These are phyloP conservation scores for Epicampocera succincta DNA, from an alignment of 2,888 invertebrate genomes.

Conservation along the genomic window DNA sequence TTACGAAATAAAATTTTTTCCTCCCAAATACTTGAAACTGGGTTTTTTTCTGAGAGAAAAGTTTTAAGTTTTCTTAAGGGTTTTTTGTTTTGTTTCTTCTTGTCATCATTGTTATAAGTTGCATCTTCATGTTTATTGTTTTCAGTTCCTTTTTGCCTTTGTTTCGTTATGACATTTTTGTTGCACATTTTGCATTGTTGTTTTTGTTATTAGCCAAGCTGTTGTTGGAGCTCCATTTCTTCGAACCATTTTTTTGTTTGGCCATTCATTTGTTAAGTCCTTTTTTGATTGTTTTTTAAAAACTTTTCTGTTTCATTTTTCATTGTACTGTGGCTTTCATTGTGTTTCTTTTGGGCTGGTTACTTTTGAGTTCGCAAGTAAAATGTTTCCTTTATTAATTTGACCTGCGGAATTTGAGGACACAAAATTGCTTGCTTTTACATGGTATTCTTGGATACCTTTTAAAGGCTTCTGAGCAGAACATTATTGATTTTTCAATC, in stretches of 20 bases:
- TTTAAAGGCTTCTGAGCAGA: background rate
- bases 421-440: background rate
- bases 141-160: background rate
- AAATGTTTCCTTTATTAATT: background rate
- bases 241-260: background rate
- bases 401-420: background rate
- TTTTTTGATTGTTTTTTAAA: too few relatives aligned
- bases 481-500: slow-evolving; percentile 6
- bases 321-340: slow-evolving; percentile 14
- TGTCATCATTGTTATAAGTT: slow-evolving; percentile 8
- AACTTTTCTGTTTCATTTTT: background rate
- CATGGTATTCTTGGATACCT: background rate
- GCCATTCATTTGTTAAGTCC: too few relatives aligned
- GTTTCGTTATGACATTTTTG: background rate
- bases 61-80: too few relatives aligned
- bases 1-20: too few relatives aligned
- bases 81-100: slow-evolving; percentile 11
- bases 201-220: slow-evolving; percentile 8
- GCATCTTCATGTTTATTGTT: slow-evolving; percentile 27
- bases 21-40: too few relatives aligned
- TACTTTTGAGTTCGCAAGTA: slow-evolving; percentile 6
- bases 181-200: slow-evolving; percentile 40
- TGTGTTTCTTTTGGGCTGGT: background rate
- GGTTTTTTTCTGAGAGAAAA: too few relatives aligned
- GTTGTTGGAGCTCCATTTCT: slow-evolving; percentile 24